Base-by-base conservation (phyloP, 2,888 invertebrate species). In the Archips xylosteana region DNA sequence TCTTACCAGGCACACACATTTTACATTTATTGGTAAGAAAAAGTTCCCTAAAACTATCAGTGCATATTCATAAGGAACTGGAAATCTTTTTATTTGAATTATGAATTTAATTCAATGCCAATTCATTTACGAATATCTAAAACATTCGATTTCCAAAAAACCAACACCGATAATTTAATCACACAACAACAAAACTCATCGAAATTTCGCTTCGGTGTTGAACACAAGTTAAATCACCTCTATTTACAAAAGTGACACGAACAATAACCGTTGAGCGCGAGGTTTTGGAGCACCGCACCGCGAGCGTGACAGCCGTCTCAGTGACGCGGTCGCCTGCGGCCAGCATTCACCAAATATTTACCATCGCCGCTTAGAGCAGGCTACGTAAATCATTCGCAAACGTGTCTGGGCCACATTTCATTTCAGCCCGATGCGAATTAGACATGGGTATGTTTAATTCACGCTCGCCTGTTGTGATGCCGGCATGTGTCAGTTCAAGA, bases 331-430 rank as follows among this genome's bases (percentile, higher is more conserved):
- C 77, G 76, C 75, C 77, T 78, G 78, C 76, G 77, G 76, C 75
- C 78, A 69, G 78, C 68, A 78, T 80, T 74, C 79, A 77, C 73
- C 85, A 84, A 84, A 87, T 83, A 86, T 85, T 85, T 84, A 83
- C 84, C 82, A 75, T 61, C 76, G 76, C 79, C 63, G 57, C 69
- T 77, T 74, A 75, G 75, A 68, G 72, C 78, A 76, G 75, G 59
- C 69, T 70, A 75, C 80, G 81, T 83, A 86, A 82, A 83, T 86
- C 81, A 86, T 84, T 79, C 81, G 70, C 81, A 82, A 78, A 76
- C 75, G 76, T 81, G 76, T 78, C 76, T 80, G 78, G 67, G 81
- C 83, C 85, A 81, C 81, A 82, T 83, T 83, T 83, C 81, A 82
- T 83, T 83, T 83, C 74, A 75, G 79, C 75, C 71, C 74, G 79